Percentiles rank a stretch among this genome's conserved stretches.
Evolutionary conservation across 1,140 invertebrate genomes (phyloP).

Genomic region (Luehdorfia chinensis): DNA sequence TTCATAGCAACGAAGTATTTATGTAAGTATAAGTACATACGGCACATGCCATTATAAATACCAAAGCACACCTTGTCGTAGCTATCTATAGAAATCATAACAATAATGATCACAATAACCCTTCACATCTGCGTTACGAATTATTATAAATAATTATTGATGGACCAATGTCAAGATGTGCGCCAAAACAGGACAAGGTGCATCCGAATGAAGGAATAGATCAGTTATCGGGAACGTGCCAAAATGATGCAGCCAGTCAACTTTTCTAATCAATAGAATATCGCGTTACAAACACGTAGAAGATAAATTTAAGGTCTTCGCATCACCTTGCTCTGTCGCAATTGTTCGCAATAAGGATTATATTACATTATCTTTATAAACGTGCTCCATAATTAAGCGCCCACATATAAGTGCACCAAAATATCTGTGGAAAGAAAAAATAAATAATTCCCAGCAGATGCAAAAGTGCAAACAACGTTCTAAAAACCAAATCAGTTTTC

Average conservation of each 20-base stretch:
- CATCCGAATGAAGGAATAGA: slow-evolving; percentile 27
- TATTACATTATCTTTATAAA: slow-evolving; percentile 74
- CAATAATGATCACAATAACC: slow-evolving; percentile 56
- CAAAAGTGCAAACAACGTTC: slow-evolving; percentile 54
- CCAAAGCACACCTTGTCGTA: slow-evolving; percentile 52
- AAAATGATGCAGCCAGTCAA: slow-evolving; percentile 50
- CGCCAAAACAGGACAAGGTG: slow-evolving; percentile 38
- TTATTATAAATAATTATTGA: slow-evolving; percentile 27
- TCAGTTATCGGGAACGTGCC: slow-evolving; percentile 58
- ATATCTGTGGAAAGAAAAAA: slow-evolving; percentile 54
- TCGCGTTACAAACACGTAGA: slow-evolving; percentile 39
- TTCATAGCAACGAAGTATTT: too few species aligned
- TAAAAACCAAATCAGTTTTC: slow-evolving; percentile 60
- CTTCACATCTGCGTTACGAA: slow-evolving; percentile 53
- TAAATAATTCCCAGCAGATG: slow-evolving; percentile 57
- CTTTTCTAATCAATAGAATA: slow-evolving; percentile 36
- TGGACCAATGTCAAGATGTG: slow-evolving; percentile 13
- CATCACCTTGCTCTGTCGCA: slow-evolving; percentile 58
- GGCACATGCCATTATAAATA: slow-evolving; percentile 43
- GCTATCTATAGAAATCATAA: slow-evolving; percentile 46
- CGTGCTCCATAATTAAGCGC: slow-evolving; percentile 69
- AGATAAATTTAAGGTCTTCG: slow-evolving; percentile 30
- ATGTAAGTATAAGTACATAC: too few species aligned
- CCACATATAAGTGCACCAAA: slow-evolving; percentile 59
- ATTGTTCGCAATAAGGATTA: slow-evolving; percentile 67